Conservation (phyloP, 2,797 vertebrate genomes). For the Fistularia tabacaria region DNA sequence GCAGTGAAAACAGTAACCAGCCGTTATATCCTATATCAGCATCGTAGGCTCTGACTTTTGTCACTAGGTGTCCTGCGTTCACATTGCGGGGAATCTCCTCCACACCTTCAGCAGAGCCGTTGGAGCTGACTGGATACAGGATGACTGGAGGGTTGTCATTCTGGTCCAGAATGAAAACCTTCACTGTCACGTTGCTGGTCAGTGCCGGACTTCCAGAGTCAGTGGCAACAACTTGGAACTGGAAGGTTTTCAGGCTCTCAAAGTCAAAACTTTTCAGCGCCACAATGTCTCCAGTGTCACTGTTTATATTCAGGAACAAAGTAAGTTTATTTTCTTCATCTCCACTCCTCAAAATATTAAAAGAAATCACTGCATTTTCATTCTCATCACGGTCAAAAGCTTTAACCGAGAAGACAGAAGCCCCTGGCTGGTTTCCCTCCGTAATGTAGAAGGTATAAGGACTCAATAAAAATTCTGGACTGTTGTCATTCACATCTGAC, state of each 20-base stretch:
- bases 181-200: constrained; percentile 52
- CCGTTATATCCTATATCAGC: constrained; percentile 48
- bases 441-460: constrained; percentile 75
- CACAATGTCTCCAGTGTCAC: constrained; percentile 31
- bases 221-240: constrained; percentile 38
- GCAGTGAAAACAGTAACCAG: constrained; percentile 35
- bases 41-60: constrained; percentile 56
- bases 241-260: constrained; percentile 36
- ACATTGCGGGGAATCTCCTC: constrained; percentile 48
- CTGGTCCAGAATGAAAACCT: constrained; percentile 62
- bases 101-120: constrained; percentile 50
- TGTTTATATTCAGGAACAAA: constrained; percentile 36
- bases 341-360: constrained; percentile 27
- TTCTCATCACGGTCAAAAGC: constrained; percentile 31
- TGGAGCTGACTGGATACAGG: constrained; percentile 46
- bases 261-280: constrained; percentile 49
- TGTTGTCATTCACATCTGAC: constrained; percentile 81
- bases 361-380: constrained; percentile 33
- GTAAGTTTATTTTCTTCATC: background rate
- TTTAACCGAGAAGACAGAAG: constrained; percentile 25
- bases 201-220: constrained; percentile 42
- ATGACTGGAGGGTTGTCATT: constrained; percentile 61
- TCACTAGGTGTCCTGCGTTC: constrained; percentile 49
- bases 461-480: constrained; percentile 69
- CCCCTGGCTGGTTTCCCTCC: constrained; percentile 71